Percentiles rank a stretch among this genome's conserved stretches.
Conservation (phyloP, 2,797 vertebrate species). For the Propithecus perrieri region DNA sequence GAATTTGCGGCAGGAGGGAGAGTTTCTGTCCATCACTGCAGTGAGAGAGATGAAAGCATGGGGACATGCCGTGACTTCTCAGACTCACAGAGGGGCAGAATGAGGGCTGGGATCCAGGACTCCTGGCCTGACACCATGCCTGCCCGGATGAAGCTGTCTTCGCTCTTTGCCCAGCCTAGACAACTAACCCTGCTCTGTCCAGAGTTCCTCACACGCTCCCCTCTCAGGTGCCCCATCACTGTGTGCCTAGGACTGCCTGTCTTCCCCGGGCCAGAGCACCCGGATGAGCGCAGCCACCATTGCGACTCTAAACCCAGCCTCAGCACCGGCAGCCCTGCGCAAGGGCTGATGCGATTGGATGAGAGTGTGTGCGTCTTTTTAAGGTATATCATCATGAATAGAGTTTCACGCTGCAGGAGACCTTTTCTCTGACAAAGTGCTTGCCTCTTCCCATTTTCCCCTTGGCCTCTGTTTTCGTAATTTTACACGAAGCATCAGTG, state of each 20-base stretch:
- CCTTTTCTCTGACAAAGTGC: conserved; percentile 74
- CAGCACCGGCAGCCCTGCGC: neutral
- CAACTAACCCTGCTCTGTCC: neutral
- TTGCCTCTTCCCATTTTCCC: conserved; percentile 65
- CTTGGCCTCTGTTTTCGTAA: conserved; percentile 81
- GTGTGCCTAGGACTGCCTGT: neutral
- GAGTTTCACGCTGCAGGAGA: neutral
- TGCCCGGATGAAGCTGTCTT: neutral
- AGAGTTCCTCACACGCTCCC: neutral
- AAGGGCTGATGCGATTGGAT: neutral
- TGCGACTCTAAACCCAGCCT: neutral
- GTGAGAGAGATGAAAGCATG: neutral
- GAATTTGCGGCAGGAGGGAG: neutral
- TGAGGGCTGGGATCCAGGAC: neutral
- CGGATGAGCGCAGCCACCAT: neutral
- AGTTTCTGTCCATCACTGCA: neutral
- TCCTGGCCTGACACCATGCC: neutral
- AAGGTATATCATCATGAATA: conserved; percentile 71
- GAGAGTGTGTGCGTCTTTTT: neutral
- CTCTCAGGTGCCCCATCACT: neutral
- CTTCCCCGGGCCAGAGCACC: neutral
- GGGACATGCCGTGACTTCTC: neutral
- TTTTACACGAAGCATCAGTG: conserved; percentile 81
- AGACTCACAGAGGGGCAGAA: neutral
- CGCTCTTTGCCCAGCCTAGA: neutral